These are phyloP conservation scores for Microctenopoma stevenorrisi DNA, from an alignment of 2,797 vertebrate genomes.

Conservation along the genomic window DNA sequence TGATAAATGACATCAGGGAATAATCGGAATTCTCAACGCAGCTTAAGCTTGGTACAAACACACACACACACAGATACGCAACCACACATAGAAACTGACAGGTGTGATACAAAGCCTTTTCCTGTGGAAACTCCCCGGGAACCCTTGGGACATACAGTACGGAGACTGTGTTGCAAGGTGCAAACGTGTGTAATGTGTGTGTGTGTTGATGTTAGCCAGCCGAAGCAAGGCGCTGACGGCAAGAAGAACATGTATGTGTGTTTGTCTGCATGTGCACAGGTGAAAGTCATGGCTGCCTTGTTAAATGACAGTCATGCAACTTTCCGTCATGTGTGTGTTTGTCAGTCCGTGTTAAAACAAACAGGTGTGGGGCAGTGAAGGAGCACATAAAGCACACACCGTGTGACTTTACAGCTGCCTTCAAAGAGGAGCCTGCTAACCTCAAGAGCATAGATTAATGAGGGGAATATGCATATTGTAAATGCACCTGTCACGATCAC, in stretches of 20 bases:
- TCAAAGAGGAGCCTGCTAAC: background rate
- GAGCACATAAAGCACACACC: no score
- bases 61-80: constrained; percentile 5
- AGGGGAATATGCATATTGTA: background rate
- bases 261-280: constrained; percentile 17
- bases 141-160: constrained; percentile 2
- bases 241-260: background rate
- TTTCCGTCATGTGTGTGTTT: background rate
- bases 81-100: constrained; percentile 17
- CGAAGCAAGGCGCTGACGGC: background rate
- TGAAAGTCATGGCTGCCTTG: constrained; percentile 31
- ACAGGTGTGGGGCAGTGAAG: background rate
- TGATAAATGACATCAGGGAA: constrained; percentile 64
- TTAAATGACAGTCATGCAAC: constrained; percentile 27
- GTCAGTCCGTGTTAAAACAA: background rate
- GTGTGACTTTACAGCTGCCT: background rate
- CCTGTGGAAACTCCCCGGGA: constrained; percentile 26
- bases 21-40: constrained; percentile 23
- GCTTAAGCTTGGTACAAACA: constrained; percentile 16
- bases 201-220: constrained; percentile 5
- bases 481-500: background rate
- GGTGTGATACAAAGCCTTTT: constrained; percentile 25
- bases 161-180: background rate
- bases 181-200: background rate
- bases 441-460: background rate